Evolutionary conservation across 2,888 invertebrate genomes (phyloP).

Genomic region (Clusia tigrina): DNA sequence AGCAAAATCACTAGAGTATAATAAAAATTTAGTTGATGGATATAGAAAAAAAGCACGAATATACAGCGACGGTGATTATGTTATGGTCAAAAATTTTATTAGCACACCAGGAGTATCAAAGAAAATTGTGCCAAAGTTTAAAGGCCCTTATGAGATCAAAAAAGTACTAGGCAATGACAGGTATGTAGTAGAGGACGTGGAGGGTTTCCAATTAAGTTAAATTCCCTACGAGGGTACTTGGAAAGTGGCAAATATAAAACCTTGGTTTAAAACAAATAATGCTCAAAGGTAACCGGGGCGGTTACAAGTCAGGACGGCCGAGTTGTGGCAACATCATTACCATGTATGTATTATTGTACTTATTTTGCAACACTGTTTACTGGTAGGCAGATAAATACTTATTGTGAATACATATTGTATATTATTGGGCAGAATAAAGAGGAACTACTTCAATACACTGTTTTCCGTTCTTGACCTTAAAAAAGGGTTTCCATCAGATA

Average conservation of each 20-base stretch:
- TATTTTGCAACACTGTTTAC: no score
- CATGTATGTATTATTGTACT: no score
- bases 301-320: no score
- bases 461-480: no score
- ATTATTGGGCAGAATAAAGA: no score
- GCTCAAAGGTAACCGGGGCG: no score
- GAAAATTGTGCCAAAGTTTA: constrained; percentile 12
- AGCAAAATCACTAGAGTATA: background rate
- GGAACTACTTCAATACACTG: no score
- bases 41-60: no score
- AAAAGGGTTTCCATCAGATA: no score
- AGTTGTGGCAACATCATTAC: no score
- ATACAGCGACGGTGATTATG: constrained; percentile 5
- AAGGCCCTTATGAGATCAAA: background rate
- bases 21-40: constrained; percentile 1
- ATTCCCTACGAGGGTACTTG: constrained; percentile 3
- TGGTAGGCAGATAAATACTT: no score
- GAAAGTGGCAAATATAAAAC: background rate
- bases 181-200: constrained; percentile 7
- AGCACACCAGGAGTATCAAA: background rate
- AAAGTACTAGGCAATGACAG: constrained; percentile 15
- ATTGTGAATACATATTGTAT: no score
- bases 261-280: background rate
- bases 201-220: constrained; percentile 8
- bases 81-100: constrained; percentile 1